Conservation (phyloP, 2,113 vertebrate species). For the Solenodon paradoxus region DNA sequence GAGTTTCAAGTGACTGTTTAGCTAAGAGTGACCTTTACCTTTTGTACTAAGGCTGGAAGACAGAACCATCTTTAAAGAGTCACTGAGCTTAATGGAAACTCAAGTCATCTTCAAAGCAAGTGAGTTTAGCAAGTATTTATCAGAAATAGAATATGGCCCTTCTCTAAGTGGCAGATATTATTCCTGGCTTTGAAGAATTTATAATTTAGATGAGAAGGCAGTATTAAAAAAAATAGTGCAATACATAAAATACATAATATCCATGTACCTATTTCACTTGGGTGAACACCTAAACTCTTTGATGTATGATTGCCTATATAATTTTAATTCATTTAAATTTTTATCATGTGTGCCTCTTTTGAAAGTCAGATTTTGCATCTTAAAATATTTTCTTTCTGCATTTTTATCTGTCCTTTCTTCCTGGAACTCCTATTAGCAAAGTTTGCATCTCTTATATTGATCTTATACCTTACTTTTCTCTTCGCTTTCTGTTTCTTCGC, state of each 20-base stretch:
- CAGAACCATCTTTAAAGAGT: slow-evolving; percentile 13
- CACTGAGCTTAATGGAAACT: slow-evolving; percentile 49
- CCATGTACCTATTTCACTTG: neutral
- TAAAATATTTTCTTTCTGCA: neutral
- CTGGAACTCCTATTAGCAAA: neutral
- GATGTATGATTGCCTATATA: neutral
- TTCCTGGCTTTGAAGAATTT: slow-evolving; percentile 37
- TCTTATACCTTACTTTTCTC: neutral
- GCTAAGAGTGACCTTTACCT: slow-evolving; percentile 54
- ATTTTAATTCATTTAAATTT: neutral
- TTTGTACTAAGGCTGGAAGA: slow-evolving; percentile 18
- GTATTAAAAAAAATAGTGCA: neutral
- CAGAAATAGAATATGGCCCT: slow-evolving; percentile 53
- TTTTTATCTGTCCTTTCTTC: neutral
- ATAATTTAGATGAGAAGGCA: neutral
- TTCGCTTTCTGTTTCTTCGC: neutral
- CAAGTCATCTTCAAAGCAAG: slow-evolving; percentile 47
- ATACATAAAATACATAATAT: neutral
- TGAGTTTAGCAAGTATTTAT: slow-evolving; percentile 51
- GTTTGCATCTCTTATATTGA: neutral
- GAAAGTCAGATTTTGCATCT: neutral
- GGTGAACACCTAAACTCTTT: neutral
- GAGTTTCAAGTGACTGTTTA: slow-evolving; percentile 42
- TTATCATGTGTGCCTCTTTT: neutral
- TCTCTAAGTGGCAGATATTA: neutral